Evolutionary conservation across 2,797 vertebrate species (phyloP).

Genomic region (Chaetodon trifasciatus): DNA sequence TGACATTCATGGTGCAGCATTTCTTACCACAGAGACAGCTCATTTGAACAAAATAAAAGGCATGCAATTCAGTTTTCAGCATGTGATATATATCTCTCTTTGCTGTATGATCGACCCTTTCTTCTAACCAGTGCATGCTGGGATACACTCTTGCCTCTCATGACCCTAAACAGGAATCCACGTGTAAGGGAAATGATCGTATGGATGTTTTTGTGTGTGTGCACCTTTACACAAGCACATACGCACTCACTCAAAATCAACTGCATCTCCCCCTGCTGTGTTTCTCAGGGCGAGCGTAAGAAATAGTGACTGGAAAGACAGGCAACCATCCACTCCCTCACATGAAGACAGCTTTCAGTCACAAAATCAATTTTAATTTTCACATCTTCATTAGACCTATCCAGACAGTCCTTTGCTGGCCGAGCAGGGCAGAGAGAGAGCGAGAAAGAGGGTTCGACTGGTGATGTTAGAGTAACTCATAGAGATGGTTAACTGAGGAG

Average conservation of each 20-base stretch:
- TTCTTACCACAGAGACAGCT: conserved; percentile 40
- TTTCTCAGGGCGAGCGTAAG: conserved; percentile 30
- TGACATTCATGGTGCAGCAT: conserved; percentile 10
- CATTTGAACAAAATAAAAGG: conserved; percentile 36
- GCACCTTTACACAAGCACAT: background rate
- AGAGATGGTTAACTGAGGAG: conserved; percentile 18
- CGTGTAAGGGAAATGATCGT: background rate
- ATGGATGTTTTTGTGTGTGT: background rate
- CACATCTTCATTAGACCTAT: conserved; percentile 76
- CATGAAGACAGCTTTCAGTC: conserved; percentile 56
- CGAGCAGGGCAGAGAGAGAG: background rate
- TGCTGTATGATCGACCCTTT: too few species aligned
- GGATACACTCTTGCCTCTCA: background rate
- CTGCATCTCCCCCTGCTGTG: conserved; percentile 18
- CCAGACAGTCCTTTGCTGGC: conserved; percentile 26
- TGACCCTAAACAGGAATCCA: conserved; percentile 1
- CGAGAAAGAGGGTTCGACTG: conserved; percentile 13
- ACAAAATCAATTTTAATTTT: conserved; percentile 83
- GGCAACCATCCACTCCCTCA: conserved; percentile 37
- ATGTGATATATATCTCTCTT: conserved; percentile 1
- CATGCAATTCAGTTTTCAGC: conserved; percentile 9
- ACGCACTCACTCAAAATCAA: conserved; percentile 24
- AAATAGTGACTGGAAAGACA: conserved; percentile 49
- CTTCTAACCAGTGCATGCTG: conserved; percentile 15
- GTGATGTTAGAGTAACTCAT: background rate